Percentiles rank a stretch among this genome's conserved stretches.
Evolutionary conservation across 2,113 vertebrate genomes (phyloP).

Genomic region (Helogale parvula): DNA sequence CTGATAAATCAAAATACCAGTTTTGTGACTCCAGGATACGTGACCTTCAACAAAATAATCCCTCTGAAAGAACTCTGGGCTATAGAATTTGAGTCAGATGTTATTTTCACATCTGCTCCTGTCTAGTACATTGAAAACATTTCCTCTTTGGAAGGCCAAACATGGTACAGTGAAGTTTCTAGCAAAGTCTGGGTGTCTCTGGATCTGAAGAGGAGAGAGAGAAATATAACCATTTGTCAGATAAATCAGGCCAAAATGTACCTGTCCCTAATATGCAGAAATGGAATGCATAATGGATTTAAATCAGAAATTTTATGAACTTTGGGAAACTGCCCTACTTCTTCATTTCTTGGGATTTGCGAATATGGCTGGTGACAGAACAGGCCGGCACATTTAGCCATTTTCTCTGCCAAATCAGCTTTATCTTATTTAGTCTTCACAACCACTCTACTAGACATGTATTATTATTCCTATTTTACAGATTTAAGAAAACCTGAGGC

Average conservation of each 20-base stretch:
- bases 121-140: not conserved
- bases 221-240: conserved; percentile 19
- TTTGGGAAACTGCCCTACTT: conserved; percentile 33
- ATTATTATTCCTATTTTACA: not conserved
- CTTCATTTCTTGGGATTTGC: not conserved
- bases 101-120: conserved; percentile 21
- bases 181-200: not conserved
- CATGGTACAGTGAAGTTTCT: not conserved
- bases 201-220: not conserved
- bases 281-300: conserved; percentile 45
- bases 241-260: not conserved
- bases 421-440: conserved; percentile 6
- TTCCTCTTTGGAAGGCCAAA: not conserved
- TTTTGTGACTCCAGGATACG: conserved; percentile 11
- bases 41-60: conserved; percentile 34
- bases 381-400: not conserved
- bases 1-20: conserved; percentile 47
- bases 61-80: conserved; percentile 24
- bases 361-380: not conserved
- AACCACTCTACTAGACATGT: not conserved
- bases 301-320: not conserved
- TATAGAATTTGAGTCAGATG: conserved; percentile 26
- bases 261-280: not conserved
- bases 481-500: not conserved
- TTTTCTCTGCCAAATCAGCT: not conserved